A percentile compares a stretch with the other conserved stretches of the same genome.
phyloP scores from a whole-genome alignment of 2,888 invertebrate genomes.

The Pseudococcus jackbeardsleyi region DNA sequence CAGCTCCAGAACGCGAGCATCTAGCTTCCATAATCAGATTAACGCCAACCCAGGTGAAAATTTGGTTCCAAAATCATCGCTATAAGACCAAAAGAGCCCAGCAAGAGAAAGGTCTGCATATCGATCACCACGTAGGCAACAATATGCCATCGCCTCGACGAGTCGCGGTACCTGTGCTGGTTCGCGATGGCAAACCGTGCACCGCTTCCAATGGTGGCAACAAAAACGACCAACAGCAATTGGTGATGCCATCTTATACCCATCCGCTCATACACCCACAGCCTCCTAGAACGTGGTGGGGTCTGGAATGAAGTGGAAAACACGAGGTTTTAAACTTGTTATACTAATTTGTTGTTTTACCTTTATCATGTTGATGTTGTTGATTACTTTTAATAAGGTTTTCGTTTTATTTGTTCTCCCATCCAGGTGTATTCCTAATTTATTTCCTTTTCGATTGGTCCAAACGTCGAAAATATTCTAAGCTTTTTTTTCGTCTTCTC shows the following conservation, averaged over 20 bases:
- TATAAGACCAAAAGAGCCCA: slow-evolving; percentile 99
- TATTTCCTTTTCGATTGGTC: background rate
- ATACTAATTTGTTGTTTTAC: slow-evolving; percentile 44
- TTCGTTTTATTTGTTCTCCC: background rate
- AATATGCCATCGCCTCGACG: slow-evolving; percentile 86
- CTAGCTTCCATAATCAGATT: slow-evolving; percentile 93
- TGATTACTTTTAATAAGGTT: slow-evolving; percentile 4
- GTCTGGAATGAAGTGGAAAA: background rate
- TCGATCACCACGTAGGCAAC: slow-evolving; percentile 69
- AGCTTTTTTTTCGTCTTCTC: background rate
- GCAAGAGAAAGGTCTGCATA: slow-evolving; percentile 81
- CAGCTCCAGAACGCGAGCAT: slow-evolving; percentile 97
- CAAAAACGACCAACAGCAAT: slow-evolving; percentile 66
- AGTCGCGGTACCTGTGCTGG: slow-evolving; percentile 94
- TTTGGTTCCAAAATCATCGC: slow-evolving; percentile 99
- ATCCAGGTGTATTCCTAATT: background rate
- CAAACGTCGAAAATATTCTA: background rate
- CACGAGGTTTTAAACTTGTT: background rate
- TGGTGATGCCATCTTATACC: slow-evolving; percentile 69
- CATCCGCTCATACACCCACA: slow-evolving; percentile 72
- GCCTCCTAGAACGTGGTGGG: slow-evolving; percentile 70
- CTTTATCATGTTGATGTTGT: slow-evolving; percentile 52
- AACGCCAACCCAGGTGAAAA: slow-evolving; percentile 96
- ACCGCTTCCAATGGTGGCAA: slow-evolving; percentile 70
- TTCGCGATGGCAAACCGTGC: slow-evolving; percentile 94